Conservation (phyloP, 2,888 invertebrate genomes). For the Drosophila niveifrons region DNA sequence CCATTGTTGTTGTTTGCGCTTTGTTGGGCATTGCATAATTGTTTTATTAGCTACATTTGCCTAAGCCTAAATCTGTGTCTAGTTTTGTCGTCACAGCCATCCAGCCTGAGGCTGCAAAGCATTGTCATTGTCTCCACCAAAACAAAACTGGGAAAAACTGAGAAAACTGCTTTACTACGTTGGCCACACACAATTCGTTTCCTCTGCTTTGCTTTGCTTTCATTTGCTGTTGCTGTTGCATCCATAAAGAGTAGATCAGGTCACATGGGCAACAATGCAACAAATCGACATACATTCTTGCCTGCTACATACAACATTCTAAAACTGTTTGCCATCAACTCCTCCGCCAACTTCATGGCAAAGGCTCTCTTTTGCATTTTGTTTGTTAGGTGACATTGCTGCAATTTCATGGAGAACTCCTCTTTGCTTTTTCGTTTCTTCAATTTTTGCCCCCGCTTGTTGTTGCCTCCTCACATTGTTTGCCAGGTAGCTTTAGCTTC, state of each 20-base stretch:
- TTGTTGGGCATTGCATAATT: conserved; percentile 67
- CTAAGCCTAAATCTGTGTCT: conserved; percentile 68
- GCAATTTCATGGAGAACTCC: too few relatives aligned
- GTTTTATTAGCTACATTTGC: conserved; percentile 76
- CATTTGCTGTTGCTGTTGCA: not conserved
- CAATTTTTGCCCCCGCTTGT: too few relatives aligned
- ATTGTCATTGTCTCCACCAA: conserved; percentile 42
- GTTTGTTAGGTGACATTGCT: not conserved
- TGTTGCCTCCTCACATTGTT: too few relatives aligned
- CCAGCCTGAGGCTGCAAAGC: conserved; percentile 26
- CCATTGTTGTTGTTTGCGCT: conserved; percentile 29
- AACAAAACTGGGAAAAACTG: too few relatives aligned
- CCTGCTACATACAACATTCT: too few relatives aligned
- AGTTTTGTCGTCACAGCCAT: conserved; percentile 33
- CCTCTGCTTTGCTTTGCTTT: not conserved
- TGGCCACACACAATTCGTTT: not conserved
- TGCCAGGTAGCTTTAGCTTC: too few relatives aligned
- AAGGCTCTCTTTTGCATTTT: not conserved
- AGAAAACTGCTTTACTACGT: too few relatives aligned
- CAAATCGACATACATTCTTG: conserved; percentile 1
- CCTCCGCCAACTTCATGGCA: too few relatives aligned
- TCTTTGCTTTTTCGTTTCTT: too few relatives aligned
- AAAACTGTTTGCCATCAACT: too few relatives aligned
- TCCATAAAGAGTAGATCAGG: conserved; percentile 48
- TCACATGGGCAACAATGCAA: conserved; percentile 47